Conservation (phyloP, 2,113 vertebrate species). For the Crocuta crocuta region DNA sequence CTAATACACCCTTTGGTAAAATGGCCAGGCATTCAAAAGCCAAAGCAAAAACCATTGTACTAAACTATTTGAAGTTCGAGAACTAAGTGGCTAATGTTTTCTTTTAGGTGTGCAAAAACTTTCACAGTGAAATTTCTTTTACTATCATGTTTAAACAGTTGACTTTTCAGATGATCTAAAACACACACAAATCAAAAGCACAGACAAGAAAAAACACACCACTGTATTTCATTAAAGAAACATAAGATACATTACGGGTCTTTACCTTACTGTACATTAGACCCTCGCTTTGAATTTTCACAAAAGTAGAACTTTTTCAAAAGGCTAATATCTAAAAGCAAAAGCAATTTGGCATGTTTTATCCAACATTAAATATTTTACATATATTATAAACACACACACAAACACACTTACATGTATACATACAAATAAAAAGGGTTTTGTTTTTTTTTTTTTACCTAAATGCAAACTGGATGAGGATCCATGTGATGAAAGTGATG, state of each 20-base stretch:
- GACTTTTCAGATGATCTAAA: slow-evolving; percentile 71
- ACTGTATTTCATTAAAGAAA: slow-evolving; percentile 76
- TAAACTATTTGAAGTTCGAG: slow-evolving; percentile 48
- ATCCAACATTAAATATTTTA: slow-evolving; percentile 90
- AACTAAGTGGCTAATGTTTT: slow-evolving; percentile 56
- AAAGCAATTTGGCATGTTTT: slow-evolving; percentile 89
- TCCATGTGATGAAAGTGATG: slow-evolving; percentile 98
- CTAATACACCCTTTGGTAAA: slow-evolving; percentile 43
- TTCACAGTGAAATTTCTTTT: slow-evolving; percentile 68
- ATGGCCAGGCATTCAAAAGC: slow-evolving; percentile 46
- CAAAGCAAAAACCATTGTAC: slow-evolving; percentile 58
- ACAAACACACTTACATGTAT: slow-evolving; percentile 86
- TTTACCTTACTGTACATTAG: slow-evolving; percentile 82
- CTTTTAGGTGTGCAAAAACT: slow-evolving; percentile 58
- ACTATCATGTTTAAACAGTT: slow-evolving; percentile 69
- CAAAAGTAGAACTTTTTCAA: slow-evolving; percentile 73
- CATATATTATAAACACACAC: slow-evolving; percentile 88
- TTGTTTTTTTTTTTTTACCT: slow-evolving; percentile 89
- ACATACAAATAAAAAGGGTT: slow-evolving; percentile 90
- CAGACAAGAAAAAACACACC: slow-evolving; percentile 82
- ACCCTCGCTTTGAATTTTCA: slow-evolving; percentile 78
- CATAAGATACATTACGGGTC: slow-evolving; percentile 74
- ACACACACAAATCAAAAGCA: slow-evolving; percentile 82
- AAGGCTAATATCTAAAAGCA: slow-evolving; percentile 80
- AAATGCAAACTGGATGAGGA: slow-evolving; percentile 99